These are phyloP conservation scores for Gila orcuttii DNA, from an alignment of 2,113 vertebrate species.

Conservation along the genomic window DNA sequence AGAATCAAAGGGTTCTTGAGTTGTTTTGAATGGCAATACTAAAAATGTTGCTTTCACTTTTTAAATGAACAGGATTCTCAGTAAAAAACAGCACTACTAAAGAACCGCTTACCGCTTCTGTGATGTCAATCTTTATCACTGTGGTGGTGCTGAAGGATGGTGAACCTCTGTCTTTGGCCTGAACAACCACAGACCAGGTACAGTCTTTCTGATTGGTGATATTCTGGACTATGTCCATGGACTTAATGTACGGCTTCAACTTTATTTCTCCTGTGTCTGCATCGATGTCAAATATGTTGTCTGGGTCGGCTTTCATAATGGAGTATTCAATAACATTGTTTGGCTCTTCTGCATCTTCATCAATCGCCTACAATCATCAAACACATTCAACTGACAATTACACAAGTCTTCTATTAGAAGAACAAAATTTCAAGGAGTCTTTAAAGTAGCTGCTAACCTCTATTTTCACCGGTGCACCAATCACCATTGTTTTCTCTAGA, in stretches of 20 bases:
- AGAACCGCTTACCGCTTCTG: slow-evolving; percentile 86
- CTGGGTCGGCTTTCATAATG: slow-evolving; percentile 92
- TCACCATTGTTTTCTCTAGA: slow-evolving; percentile 92
- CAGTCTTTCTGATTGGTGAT: slow-evolving; percentile 85
- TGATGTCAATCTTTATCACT: slow-evolving; percentile 93
- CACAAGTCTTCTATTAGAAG: not conserved
- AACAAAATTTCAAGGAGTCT: not conserved
- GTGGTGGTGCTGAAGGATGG: slow-evolving; percentile 95
- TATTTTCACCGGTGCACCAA: slow-evolving; percentile 87
- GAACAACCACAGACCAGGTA: slow-evolving; percentile 93
- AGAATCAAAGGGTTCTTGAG: not conserved
- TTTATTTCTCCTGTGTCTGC: slow-evolving; percentile 89
- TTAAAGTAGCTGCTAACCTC: slow-evolving; percentile 76
- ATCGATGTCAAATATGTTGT: slow-evolving; percentile 93
- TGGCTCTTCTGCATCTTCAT: slow-evolving; percentile 93
- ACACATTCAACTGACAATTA: not conserved
- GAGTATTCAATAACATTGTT: slow-evolving; percentile 97
- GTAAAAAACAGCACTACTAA: not conserved
- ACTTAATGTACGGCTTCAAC: slow-evolving; percentile 91
- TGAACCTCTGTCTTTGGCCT: slow-evolving; percentile 91
- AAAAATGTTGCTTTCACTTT: not conserved
- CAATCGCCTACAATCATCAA: slow-evolving; percentile 80
- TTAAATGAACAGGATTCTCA: not conserved
- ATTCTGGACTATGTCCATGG: slow-evolving; percentile 92
- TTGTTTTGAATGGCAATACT: not conserved